phyloP scores from a whole-genome alignment of 1,140 invertebrate genomes.

The Drosophila subpulchrella region DNA sequence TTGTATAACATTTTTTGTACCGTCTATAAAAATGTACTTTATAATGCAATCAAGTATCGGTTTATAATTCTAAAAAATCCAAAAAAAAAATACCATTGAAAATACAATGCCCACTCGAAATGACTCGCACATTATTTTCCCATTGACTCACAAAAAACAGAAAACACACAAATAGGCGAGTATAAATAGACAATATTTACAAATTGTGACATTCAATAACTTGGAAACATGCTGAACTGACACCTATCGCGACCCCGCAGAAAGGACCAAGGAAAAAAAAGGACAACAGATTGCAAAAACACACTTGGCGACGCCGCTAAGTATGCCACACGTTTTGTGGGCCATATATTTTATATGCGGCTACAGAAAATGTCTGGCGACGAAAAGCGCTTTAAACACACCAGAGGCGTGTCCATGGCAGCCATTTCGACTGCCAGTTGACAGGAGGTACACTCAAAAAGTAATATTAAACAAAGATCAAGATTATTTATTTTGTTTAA shows the following conservation, averaged over 20 bases:
- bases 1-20: no score
- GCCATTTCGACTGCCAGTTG: slow-evolving; percentile 31
- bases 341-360: slow-evolving; percentile 61
- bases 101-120: slow-evolving; percentile 25
- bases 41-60: no score
- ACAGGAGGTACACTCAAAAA: neutral
- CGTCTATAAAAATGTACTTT: no score
- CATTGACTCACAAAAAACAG: slow-evolving; percentile 29
- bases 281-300: slow-evolving; percentile 50
- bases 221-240: slow-evolving; percentile 33
- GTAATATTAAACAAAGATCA: neutral
- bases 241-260: slow-evolving; percentile 18
- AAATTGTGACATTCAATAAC: slow-evolving; percentile 49
- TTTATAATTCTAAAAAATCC: slow-evolving; percentile 13
- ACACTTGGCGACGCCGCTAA: slow-evolving; percentile 51
- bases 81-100: slow-evolving; percentile 5
- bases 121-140: slow-evolving; percentile 26
- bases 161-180: slow-evolving; percentile 44
- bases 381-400: slow-evolving; percentile 47
- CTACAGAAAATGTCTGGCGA: slow-evolving; percentile 33
- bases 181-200: slow-evolving; percentile 51
- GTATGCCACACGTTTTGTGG: slow-evolving; percentile 51
- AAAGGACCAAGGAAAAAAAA: slow-evolving; percentile 17
- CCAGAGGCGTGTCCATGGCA: slow-evolving; percentile 53
- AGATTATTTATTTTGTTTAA: no score